These are phyloP conservation scores for Zele albiditarsus DNA, from an alignment of 2,888 invertebrate species.

Conservation along the genomic window DNA sequence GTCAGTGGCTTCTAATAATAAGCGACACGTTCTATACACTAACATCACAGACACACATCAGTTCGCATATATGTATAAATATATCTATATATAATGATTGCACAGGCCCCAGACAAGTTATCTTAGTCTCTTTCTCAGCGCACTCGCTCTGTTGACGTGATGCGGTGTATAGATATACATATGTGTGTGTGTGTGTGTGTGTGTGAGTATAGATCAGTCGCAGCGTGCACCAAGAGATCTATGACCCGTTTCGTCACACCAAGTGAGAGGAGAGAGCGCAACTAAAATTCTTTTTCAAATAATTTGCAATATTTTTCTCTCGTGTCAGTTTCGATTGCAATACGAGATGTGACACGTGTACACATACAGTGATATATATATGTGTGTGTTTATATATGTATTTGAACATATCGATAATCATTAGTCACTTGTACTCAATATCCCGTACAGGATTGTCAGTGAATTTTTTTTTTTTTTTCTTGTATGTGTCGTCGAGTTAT, in stretches of 20 bases:
- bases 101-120: neutral
- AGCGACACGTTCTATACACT: conserved; percentile 23
- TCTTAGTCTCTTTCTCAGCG: conserved; percentile 6
- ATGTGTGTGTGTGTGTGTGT: neutral
- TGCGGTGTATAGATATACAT: neutral
- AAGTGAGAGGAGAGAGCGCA: neutral
- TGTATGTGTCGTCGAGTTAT: neutral
- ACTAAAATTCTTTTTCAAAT: neutral
- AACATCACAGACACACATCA: conserved; percentile 12
- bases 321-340: neutral
- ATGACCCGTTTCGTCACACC: conserved; percentile 28
- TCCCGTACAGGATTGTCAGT: conserved; percentile 21
- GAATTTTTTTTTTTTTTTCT: conserved; percentile 18
- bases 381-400: neutral
- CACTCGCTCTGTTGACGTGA: conserved; percentile 14
- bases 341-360: too few species aligned
- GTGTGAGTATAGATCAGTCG: neutral
- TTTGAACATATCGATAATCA: conserved; percentile 34
- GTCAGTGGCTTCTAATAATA: conserved; percentile 42
- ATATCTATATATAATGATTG: neutral
- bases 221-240: conserved; percentile 30
- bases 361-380: neutral
- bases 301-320: conserved; percentile 5
- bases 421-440: conserved; percentile 44
- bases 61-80: neutral